Conservation (phyloP, 2,113 vertebrate genomes). For the Heliornis fulica region DNA sequence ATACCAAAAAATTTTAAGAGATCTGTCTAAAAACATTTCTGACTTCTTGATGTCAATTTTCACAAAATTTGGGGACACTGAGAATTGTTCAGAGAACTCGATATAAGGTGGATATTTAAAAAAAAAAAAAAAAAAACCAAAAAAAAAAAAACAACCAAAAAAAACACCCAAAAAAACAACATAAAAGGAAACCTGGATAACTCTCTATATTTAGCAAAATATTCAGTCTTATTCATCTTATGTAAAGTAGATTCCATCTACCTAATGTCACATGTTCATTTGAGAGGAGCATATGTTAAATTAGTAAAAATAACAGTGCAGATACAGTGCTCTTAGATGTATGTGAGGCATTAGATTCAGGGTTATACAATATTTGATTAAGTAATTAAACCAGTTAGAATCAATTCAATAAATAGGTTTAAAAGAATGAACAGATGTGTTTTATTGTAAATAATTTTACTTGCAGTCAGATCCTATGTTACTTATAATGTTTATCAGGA, state of each 20-base stretch:
- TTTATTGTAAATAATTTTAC: constrained; percentile 6
- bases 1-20: background rate
- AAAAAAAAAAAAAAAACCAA: background rate
- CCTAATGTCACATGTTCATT: background rate
- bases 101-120: background rate
- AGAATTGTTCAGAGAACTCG: background rate
- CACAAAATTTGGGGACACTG: background rate
- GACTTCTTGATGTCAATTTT: background rate
- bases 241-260: background rate
- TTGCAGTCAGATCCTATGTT: background rate
- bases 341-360: background rate
- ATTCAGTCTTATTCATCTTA: background rate
- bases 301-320: background rate
- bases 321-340: background rate
- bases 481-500: background rate
- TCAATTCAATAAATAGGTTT: background rate
- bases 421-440: background rate
- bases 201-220: background rate
- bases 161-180: too few relatives aligned
- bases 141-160: too few relatives aligned
- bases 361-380: constrained; percentile 17
- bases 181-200: background rate
- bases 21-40: background rate
- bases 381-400: background rate
- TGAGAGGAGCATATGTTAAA: constrained; percentile 1